These are phyloP conservation scores for Pristionchus exspectatus DNA, from an alignment of 2,888 invertebrate species.

Conservation along the genomic window DNA sequence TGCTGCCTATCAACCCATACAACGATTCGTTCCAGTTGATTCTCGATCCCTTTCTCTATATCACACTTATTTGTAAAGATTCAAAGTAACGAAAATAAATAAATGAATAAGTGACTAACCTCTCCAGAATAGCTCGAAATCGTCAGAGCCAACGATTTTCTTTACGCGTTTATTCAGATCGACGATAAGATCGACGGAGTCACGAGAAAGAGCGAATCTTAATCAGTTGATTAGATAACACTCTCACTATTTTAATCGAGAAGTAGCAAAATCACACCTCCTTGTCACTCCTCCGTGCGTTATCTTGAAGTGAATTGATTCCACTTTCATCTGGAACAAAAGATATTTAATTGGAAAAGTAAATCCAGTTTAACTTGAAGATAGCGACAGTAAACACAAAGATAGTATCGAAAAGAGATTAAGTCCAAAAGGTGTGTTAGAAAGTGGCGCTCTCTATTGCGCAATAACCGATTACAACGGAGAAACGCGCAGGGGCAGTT, in stretches of 20 bases:
- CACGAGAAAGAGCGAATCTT: constrained; percentile 11
- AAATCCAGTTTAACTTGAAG: too few relatives aligned
- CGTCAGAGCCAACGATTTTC: background rate
- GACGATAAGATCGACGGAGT: background rate
- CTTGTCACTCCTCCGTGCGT: background rate
- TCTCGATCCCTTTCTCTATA: too few relatives aligned
- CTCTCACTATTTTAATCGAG: background rate
- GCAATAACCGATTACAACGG: too few relatives aligned
- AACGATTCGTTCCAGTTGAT: too few relatives aligned
- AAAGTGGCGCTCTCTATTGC: too few relatives aligned
- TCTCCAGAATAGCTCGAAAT: constrained; percentile 13
- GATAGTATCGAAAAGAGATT: too few relatives aligned
- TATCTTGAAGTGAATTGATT: constrained; percentile 22
- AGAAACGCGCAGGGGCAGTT: too few relatives aligned
- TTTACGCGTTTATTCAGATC: background rate
- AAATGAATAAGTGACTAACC: background rate
- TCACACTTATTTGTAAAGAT: too few relatives aligned
- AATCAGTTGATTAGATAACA: background rate
- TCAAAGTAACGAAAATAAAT: too few relatives aligned
- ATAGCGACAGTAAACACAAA: too few relatives aligned
- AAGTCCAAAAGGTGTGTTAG: too few relatives aligned
- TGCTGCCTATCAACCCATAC: too few relatives aligned
- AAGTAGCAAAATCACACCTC: background rate
- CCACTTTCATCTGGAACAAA: background rate
- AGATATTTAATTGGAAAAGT: background rate